Evolutionary conservation across 2,888 invertebrate genomes (phyloP).

Genomic region (Sialis lutaria): DNA sequence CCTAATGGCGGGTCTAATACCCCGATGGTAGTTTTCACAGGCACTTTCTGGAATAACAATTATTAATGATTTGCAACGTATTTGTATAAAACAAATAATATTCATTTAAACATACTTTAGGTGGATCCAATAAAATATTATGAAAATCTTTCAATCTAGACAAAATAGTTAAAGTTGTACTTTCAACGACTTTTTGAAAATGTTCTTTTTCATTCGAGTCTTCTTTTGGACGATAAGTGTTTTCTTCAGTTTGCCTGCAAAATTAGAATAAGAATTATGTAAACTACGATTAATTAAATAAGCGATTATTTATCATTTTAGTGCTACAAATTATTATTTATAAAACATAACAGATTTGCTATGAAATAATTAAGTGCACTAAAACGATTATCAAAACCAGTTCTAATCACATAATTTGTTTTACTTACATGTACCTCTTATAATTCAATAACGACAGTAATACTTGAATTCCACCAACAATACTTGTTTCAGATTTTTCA

Average conservation of each 20-base stretch:
- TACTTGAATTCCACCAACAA: slow-evolving; percentile 65
- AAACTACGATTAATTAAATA: too few species aligned
- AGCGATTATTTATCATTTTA: too few species aligned
- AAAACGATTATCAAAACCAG: slow-evolving; percentile 9
- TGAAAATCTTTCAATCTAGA: slow-evolving; percentile 54
- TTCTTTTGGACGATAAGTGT: slow-evolving; percentile 16
- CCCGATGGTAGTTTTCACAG: slow-evolving; percentile 52
- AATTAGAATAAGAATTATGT: too few species aligned
- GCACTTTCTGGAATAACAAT: slow-evolving; percentile 30
- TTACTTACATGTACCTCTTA: slow-evolving; percentile 26
- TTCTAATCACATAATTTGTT: not conserved
- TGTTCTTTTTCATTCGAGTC: slow-evolving; percentile 34
- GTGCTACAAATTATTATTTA: too few species aligned
- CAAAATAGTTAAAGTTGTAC: slow-evolving; percentile 42
- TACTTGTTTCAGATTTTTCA: slow-evolving; percentile 47
- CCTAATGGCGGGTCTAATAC: slow-evolving; percentile 59
- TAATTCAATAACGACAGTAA: slow-evolving; percentile 52
- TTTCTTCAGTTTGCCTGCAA: slow-evolving; percentile 11
- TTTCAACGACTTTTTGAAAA: slow-evolving; percentile 38
- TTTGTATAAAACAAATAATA: not conserved
- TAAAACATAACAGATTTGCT: too few species aligned
- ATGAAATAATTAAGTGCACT: too few species aligned
- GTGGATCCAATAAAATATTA: slow-evolving; percentile 47
- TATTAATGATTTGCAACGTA: not conserved
- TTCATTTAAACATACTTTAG: slow-evolving; percentile 32